Evolutionary conservation across 2,797 vertebrate genomes (phyloP).

Genomic region (Malacoraja senta): DNA sequence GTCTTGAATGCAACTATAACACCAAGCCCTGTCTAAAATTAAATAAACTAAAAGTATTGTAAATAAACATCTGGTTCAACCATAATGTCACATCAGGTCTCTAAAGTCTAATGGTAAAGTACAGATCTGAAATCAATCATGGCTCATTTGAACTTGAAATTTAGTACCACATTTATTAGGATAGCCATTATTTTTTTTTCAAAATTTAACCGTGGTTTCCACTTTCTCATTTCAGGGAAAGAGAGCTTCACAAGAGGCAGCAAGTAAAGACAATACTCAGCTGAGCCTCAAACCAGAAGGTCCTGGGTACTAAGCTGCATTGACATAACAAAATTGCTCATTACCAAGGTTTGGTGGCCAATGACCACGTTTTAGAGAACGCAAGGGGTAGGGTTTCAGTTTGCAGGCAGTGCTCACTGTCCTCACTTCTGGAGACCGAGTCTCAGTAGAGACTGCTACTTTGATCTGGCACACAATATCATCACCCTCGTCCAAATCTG

Average conservation of each 20-base stretch:
- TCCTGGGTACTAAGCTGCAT: too few species aligned
- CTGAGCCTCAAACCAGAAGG: neutral
- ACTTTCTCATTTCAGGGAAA: neutral
- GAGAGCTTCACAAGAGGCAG: neutral
- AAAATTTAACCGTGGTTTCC: neutral
- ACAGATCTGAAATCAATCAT: neutral
- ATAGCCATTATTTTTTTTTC: neutral
- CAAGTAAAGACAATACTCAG: neutral
- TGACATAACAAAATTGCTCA: neutral
- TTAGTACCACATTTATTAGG: neutral
- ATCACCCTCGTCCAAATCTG: too few species aligned
- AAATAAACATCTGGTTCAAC: constrained; percentile 1
- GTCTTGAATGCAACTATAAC: neutral
- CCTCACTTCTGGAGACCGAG: too few species aligned
- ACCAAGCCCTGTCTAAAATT: neutral
- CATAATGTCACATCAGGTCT: neutral
- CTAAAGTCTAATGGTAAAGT: neutral
- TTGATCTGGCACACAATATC: too few species aligned
- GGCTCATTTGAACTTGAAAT: neutral
- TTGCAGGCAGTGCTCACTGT: too few species aligned
- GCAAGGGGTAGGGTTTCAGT: too few species aligned
- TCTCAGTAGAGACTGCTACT: too few species aligned
- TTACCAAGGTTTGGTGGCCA: neutral
- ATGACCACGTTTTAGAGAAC: too few species aligned
- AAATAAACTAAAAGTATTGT: neutral